Base-by-base conservation (phyloP, 2,113 vertebrate genomes). In the Odocoileus virginianus region DNA sequence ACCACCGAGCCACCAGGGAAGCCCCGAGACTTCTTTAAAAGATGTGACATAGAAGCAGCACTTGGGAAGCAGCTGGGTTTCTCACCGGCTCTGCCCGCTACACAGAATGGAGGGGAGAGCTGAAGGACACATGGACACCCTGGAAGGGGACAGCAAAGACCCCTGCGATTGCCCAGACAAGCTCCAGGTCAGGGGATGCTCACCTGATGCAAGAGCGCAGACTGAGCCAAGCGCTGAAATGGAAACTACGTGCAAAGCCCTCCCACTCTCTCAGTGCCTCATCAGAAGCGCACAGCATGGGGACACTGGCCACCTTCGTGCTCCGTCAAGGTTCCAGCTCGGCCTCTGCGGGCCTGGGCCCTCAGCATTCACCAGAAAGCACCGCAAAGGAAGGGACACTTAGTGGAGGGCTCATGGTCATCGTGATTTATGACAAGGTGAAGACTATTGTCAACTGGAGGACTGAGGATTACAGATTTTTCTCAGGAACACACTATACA, bases 341-440 rank as follows among this genome's bases (percentile, higher is more conserved):
- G 2, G 33, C 23, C 76, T 13, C 92, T 1, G 1, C 0, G 11
- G 67, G 57, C 33, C 58, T 2, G 5, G 16, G 33, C 52, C 5
- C 7, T 45, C 40, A 2, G n/a, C 79, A 2, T 3, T 19, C 0
- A 21, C 36, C 52, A 50, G 50, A 23, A 96, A 11, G 28, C 8
- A 16, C 28, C 76, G 9, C 5, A 0, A 12, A 23, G 0, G 0
- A 12, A 40, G 16, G 28, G 47, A 30, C 19, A 6, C n/a, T 7
- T 6, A 16, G 4, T 2, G 36, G n/a, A 2, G 4, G 23, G 25
- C 1, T 40, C 21, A 1, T 0, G 1, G 33, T 2, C 5, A 0
- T 0, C 8, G 23, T 0, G 9, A 60, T 8, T 82, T 33, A n/a
- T 23, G n/a, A 57, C 13, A 36, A 86, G 57, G 33, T 17, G 21